phyloP scores from a whole-genome alignment of 2,113 vertebrate species.

The Perca schrenkii region DNA sequence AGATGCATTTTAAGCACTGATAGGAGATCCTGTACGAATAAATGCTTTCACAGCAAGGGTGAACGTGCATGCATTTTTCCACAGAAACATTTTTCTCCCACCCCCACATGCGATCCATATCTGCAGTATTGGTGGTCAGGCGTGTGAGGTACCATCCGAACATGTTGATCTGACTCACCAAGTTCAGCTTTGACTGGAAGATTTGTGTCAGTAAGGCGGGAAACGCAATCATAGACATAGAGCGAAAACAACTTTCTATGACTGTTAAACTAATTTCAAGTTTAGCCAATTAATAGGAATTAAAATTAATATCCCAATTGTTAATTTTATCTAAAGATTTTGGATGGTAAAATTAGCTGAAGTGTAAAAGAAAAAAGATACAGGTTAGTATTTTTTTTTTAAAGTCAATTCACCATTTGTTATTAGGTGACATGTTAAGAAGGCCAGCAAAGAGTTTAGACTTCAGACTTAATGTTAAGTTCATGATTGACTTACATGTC shows the following conservation, averaged over 20 bases:
- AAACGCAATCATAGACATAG: conserved; percentile 21
- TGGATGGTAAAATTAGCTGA: not conserved
- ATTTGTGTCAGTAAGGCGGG: conserved; percentile 5
- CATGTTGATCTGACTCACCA: conserved; percentile 70
- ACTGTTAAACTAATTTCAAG: not conserved
- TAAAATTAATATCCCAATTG: not conserved
- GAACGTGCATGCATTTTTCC: conserved; percentile 16
- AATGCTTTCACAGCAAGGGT: conserved; percentile 21
- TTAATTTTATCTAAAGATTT: not conserved
- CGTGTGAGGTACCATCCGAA: conserved; percentile 68
- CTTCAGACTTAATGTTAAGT: not conserved
- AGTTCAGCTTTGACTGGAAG: conserved; percentile 50
- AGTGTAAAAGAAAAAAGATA: not conserved
- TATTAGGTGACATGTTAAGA: not conserved
- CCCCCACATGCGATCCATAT: conserved; percentile 21
- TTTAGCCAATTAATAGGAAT: not conserved
- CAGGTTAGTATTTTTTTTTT: not conserved
- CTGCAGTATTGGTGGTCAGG: conserved; percentile 57
- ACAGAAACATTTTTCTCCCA: conserved; percentile 33
- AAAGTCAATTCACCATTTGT: not conserved
- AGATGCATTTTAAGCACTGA: conserved; percentile 39
- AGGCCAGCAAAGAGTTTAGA: not conserved
- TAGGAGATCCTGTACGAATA: conserved; percentile 39
- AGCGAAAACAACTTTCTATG: not conserved
- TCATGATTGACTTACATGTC: not conserved